Evolutionary conservation across 1,140 invertebrate species (phyloP).

Genomic region (Drosophila rhopaloa): DNA sequence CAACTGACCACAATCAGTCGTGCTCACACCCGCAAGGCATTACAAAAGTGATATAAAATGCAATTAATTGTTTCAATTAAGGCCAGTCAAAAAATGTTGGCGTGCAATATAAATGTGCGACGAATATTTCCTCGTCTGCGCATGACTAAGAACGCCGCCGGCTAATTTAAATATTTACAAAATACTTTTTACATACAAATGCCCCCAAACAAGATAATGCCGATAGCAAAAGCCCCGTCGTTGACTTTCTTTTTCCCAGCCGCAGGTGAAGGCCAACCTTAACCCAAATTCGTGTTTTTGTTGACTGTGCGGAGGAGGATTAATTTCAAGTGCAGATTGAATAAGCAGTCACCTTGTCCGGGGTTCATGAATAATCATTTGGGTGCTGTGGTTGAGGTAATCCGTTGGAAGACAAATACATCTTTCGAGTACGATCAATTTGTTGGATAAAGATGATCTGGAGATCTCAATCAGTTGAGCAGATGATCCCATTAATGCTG

Average conservation of each 20-base stretch:
- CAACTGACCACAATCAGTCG: conserved; percentile 42
- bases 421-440: too few relatives aligned
- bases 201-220: conserved; percentile 41
- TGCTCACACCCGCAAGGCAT: conserved; percentile 27
- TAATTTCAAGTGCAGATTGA: conserved; percentile 69
- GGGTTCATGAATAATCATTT: conserved; percentile 17
- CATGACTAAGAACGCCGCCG: conserved; percentile 43
- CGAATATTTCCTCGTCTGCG: conserved; percentile 14
- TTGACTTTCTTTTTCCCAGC: conserved; percentile 57
- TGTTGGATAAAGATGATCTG: too few relatives aligned
- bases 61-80: conserved; percentile 58
- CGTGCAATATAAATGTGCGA: conserved; percentile 26
- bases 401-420: background rate
- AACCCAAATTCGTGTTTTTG: conserved; percentile 61
- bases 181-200: conserved; percentile 30
- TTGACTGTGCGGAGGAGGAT: conserved; percentile 52
- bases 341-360: conserved; percentile 40
- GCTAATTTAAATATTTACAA: conserved; percentile 44
- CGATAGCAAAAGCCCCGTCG: conserved; percentile 47
- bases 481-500: too few relatives aligned
- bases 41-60: conserved; percentile 46
- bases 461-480: too few relatives aligned
- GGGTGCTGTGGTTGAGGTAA: conserved; percentile 9
- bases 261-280: conserved; percentile 60
- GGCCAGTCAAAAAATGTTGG: conserved; percentile 37